phyloP scores from a whole-genome alignment of 2,888 invertebrate species.

The Clitarchus hookeri region DNA sequence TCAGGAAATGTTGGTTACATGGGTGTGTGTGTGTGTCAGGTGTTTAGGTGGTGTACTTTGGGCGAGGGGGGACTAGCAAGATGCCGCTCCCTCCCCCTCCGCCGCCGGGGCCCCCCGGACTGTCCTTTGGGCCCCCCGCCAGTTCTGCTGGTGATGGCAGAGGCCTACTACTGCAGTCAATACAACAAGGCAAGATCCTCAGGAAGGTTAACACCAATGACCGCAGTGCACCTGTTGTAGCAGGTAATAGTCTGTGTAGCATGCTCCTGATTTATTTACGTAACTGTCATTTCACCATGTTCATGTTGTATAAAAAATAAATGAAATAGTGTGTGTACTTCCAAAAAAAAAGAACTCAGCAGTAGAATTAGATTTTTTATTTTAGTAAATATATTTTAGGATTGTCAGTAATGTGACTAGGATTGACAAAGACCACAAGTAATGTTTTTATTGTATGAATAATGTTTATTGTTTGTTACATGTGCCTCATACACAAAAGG shows the following conservation, averaged over 20 bases:
- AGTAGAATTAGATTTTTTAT: too few species aligned
- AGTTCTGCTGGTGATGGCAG: constrained; percentile 62
- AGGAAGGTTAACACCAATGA: constrained; percentile 90
- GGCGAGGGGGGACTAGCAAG: constrained; percentile 26
- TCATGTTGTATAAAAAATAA: too few species aligned
- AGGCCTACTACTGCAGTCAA: constrained; percentile 76
- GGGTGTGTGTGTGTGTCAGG: neutral
- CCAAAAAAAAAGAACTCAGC: too few species aligned
- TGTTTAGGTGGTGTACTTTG: neutral
- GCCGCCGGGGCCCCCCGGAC: constrained; percentile 60
- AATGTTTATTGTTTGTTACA: too few species aligned
- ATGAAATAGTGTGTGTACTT: too few species aligned
- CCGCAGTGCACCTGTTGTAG: constrained; percentile 80
- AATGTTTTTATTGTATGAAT: too few species aligned
- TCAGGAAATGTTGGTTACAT: neutral
- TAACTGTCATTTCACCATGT: too few species aligned
- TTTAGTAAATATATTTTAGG: too few species aligned
- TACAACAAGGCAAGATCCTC: constrained; percentile 78
- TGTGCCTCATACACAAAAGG: too few species aligned
- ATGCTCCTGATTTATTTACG: too few species aligned
- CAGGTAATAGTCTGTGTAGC: constrained; percentile 56
- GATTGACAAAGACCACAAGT: too few species aligned
- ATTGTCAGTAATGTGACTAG: too few species aligned
- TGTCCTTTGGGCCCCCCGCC: constrained; percentile 55
- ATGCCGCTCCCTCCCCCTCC: constrained; percentile 66